These are phyloP conservation scores for Acleris laterana DNA, from an alignment of 2,888 invertebrate genomes.

Conservation along the genomic window DNA sequence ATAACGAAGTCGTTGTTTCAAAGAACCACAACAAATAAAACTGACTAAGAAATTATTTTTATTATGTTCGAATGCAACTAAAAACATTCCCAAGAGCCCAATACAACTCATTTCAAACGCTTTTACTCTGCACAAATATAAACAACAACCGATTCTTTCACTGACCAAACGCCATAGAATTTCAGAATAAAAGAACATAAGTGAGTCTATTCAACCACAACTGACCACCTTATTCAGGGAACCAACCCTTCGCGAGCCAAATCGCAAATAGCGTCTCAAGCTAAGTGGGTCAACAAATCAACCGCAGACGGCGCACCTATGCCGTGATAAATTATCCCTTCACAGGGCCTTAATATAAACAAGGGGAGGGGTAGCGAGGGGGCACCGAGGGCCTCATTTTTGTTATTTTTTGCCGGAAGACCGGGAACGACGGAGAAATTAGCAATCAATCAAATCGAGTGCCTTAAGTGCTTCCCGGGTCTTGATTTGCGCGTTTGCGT, in stretches of 20 bases:
- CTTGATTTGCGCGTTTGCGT: conserved; percentile 25
- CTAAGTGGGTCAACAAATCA: conserved; percentile 28
- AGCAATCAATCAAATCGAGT: conserved; percentile 39
- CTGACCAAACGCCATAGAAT: too few relatives aligned
- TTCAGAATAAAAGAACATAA: too few relatives aligned
- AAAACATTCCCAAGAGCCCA: too few relatives aligned
- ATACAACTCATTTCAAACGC: too few relatives aligned
- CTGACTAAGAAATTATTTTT: too few relatives aligned
- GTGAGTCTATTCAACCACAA: background rate
- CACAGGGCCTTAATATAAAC: conserved; percentile 25
- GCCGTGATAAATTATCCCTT: conserved; percentile 26
- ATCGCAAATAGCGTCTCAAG: conserved; percentile 1
- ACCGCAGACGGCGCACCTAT: conserved; percentile 1
- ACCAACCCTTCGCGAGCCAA: conserved; percentile 16
- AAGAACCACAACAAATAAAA: too few relatives aligned
- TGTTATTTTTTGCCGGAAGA: conserved; percentile 34
- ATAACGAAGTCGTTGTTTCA: too few relatives aligned
- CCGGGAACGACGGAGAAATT: conserved; percentile 28
- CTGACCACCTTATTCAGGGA: background rate
- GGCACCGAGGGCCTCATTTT: conserved; percentile 26
- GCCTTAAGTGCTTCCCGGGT: conserved; percentile 29
- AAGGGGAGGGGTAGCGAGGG: conserved; percentile 24
- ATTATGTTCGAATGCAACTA: too few relatives aligned
- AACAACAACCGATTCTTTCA: too few relatives aligned
- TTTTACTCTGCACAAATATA: too few relatives aligned